Evolutionary conservation across 1,140 invertebrate genomes (phyloP).

Genomic region (Maniola jurtina): DNA sequence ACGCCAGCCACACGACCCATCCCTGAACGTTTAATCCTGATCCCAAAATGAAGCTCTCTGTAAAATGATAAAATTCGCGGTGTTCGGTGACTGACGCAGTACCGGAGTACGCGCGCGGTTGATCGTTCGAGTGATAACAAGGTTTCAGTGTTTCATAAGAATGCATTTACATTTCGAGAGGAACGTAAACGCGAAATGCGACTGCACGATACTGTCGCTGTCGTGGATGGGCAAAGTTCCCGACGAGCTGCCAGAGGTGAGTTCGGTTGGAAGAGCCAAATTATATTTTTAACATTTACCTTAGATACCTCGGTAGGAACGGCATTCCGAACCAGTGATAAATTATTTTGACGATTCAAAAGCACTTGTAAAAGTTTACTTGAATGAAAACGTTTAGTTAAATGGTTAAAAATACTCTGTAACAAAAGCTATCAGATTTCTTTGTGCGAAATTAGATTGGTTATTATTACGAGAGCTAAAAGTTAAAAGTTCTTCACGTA

Average conservation of each 20-base stretch:
- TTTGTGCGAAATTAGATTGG: too few relatives aligned
- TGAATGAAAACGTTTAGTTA: too few relatives aligned
- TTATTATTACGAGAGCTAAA: too few relatives aligned
- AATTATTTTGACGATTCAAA: too few relatives aligned
- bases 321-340: too few relatives aligned
- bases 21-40: constrained; percentile 27
- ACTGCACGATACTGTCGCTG: constrained; percentile 95
- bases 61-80: constrained; percentile 36
- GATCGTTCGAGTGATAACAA: constrained; percentile 20
- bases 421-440: too few relatives aligned
- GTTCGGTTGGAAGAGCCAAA: neutral
- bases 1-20: constrained; percentile 50
- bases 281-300: neutral
- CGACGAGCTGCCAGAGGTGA: constrained; percentile 87
- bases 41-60: constrained; percentile 35
- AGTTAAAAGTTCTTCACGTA: too few relatives aligned
- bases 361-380: too few relatives aligned
- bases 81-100: constrained; percentile 20
- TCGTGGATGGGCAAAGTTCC: constrained; percentile 99
- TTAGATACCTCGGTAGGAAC: too few relatives aligned
- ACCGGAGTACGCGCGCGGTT: constrained; percentile 30
- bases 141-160: constrained; percentile 41
- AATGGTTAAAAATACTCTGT: too few relatives aligned
- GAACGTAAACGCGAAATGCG: constrained; percentile 94
- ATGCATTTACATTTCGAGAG: constrained; percentile 97